Evolutionary conservation across 2,888 invertebrate genomes (phyloP).

Genomic region (Trichogramma evanescens): DNA sequence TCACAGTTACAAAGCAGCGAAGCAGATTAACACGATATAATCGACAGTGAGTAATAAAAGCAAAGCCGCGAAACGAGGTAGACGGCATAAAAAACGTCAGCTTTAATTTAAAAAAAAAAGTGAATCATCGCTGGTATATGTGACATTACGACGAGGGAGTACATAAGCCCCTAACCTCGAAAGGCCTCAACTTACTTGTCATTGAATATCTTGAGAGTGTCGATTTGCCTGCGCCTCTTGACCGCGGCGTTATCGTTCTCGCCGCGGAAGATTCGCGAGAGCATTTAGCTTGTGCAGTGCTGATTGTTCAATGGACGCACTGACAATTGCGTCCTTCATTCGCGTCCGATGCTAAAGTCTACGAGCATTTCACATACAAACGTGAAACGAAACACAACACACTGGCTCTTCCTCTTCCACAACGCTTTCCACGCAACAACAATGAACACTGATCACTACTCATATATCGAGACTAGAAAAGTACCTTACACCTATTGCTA

Average conservation of each 20-base stretch:
- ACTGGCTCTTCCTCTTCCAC: too few relatives aligned
- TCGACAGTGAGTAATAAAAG: background rate
- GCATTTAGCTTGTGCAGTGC: constrained; percentile 38
- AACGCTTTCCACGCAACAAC: too few relatives aligned
- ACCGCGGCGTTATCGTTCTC: constrained; percentile 46
- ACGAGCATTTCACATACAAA: too few relatives aligned
- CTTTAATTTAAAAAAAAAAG: background rate
- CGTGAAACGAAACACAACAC: too few relatives aligned
- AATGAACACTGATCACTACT: too few relatives aligned
- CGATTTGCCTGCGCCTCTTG: constrained; percentile 65
- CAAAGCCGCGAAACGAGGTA: background rate
- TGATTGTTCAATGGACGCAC: too few relatives aligned
- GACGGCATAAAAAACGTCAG: background rate
- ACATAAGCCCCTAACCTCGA: background rate
- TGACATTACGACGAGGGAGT: background rate
- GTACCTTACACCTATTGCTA: too few relatives aligned
- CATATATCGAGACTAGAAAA: too few relatives aligned
- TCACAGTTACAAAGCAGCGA: background rate
- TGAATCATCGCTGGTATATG: background rate
- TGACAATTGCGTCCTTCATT: too few relatives aligned
- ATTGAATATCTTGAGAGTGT: constrained; percentile 75
- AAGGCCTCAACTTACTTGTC: constrained; percentile 57
- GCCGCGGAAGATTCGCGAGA: constrained; percentile 47
- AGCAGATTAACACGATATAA: background rate
- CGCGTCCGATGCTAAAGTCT: too few relatives aligned